A percentile compares a stretch with the other conserved stretches of the same genome.
Conservation (phyloP, 2,113 vertebrate genomes). For the Aphelocoma coerulescens region DNA sequence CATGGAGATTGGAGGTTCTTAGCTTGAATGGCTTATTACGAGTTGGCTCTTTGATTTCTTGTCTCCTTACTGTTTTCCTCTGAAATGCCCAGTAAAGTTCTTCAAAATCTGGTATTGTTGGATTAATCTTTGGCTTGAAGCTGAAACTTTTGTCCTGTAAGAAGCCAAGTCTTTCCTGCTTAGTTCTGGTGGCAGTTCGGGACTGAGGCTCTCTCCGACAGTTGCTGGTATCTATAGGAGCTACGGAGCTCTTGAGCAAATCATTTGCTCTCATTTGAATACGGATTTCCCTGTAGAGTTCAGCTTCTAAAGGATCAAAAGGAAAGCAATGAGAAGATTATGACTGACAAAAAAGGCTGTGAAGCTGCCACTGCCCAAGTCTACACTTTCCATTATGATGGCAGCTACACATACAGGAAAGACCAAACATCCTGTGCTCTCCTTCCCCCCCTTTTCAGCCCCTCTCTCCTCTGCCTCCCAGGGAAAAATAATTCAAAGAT, state of each 20-base stretch:
- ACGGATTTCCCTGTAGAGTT: constrained; percentile 78
- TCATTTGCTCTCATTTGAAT: constrained; percentile 78
- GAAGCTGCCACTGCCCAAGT: background rate
- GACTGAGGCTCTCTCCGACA: constrained; percentile 34
- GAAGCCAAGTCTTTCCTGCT: constrained; percentile 78
- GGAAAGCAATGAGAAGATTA: background rate
- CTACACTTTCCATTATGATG: background rate
- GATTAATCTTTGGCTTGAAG: constrained; percentile 85
- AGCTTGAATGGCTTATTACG: constrained; percentile 86
- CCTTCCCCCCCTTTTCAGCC: background rate
- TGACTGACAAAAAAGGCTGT: background rate
- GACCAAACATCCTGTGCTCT: background rate
- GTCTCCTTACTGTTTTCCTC: constrained; percentile 69
- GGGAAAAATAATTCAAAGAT: background rate
- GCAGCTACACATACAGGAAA: background rate
- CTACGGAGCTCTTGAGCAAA: constrained; percentile 65
- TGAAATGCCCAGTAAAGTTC: constrained; percentile 83
- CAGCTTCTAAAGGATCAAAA: constrained; percentile 75
- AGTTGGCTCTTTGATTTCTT: constrained; percentile 74
- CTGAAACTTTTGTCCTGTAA: constrained; percentile 78
- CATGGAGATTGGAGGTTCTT: constrained; percentile 76
- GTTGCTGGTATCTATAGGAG: constrained; percentile 47
- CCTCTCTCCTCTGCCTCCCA: background rate
- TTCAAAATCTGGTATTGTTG: constrained; percentile 82
- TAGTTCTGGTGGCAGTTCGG: constrained; percentile 74